Percentiles rank a stretch among this genome's conserved stretches.
Conservation (phyloP, 2,888 invertebrate species). For the Poecilobothrus nobilitatus region DNA sequence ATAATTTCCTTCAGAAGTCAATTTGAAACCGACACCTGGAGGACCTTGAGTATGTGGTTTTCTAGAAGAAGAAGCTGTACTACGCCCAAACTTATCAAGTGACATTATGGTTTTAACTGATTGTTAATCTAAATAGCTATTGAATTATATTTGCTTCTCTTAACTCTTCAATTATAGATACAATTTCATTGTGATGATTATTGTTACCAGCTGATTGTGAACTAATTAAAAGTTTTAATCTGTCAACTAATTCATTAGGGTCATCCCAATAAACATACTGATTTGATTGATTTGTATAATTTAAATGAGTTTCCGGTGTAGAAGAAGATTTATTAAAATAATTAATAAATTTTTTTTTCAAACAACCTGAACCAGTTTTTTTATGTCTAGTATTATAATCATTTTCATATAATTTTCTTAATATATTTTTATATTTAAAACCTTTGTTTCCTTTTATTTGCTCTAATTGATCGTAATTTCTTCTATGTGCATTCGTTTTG, state of each 20-base stretch:
- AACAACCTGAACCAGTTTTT: not conserved
- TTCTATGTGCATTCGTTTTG: not conserved
- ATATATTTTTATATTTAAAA: not conserved
- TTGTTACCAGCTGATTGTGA: slow-evolving; percentile 1
- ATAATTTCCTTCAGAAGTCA: not conserved
- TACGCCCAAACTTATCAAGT: slow-evolving; percentile 13
- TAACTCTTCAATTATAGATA: slow-evolving; percentile 9
- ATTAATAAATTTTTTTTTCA: not conserved
- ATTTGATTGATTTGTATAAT: slow-evolving; percentile 13
- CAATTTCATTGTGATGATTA: slow-evolving; percentile 3
- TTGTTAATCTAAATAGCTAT: not conserved
- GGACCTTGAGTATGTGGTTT: not conserved
- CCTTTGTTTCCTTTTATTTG: slow-evolving; percentile 5
- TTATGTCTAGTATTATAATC: not conserved
- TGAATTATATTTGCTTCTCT: slow-evolving; percentile 12
- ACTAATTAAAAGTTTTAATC: slow-evolving; percentile 25
- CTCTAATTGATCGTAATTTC: not conserved
- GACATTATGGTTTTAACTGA: slow-evolving; percentile 5
- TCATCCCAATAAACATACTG: slow-evolving; percentile 29
- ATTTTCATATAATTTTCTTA: not conserved
- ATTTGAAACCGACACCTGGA: not conserved
- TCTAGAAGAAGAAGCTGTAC: too few species aligned
- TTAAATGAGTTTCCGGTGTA: not conserved
- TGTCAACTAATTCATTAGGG: slow-evolving; percentile 31
- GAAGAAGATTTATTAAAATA: slow-evolving; percentile 8